Evolutionary conservation across 2,888 invertebrate species (phyloP).

Genomic region (Latrodectus elegans): DNA sequence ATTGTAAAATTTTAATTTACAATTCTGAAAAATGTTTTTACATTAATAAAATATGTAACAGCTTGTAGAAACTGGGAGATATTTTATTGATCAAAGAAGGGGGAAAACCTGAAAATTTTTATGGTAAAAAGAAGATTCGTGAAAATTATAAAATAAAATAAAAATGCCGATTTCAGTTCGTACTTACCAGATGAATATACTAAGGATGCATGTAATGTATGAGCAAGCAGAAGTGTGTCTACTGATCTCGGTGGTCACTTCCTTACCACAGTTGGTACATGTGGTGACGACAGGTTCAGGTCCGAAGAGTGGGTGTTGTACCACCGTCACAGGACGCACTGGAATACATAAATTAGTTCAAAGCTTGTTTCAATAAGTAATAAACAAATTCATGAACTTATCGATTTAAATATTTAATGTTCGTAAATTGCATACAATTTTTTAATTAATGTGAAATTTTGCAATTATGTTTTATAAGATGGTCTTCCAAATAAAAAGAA

Average conservation of each 20-base stretch:
- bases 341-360: background rate
- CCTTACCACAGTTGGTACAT: constrained; percentile 54
- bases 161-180: background rate
- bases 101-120: background rate
- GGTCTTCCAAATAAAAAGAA: too few relatives aligned
- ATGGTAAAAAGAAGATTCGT: background rate
- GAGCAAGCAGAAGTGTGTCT: constrained; percentile 62
- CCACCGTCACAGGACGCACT: constrained; percentile 62
- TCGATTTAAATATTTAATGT: too few relatives aligned
- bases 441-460: too few relatives aligned
- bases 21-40: too few relatives aligned
- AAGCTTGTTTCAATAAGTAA: too few relatives aligned
- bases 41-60: too few relatives aligned
- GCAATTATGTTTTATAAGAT: too few relatives aligned
- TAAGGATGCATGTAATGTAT: constrained; percentile 63
- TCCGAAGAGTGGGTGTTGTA: constrained; percentile 62
- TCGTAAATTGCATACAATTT: too few relatives aligned
- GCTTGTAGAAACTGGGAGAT: too few relatives aligned
- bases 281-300: constrained; percentile 56
- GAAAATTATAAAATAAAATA: background rate
- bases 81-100: too few relatives aligned
- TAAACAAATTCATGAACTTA: too few relatives aligned
- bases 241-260: constrained; percentile 60
- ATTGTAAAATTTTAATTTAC: too few relatives aligned
- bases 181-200: constrained; percentile 63